A percentile compares a stretch with the other conserved stretches of the same genome.
These are phyloP conservation scores for Virgularia gustaviana DNA, from an alignment of 92 coral and sea anemone species.

Conservation along the genomic window DNA sequence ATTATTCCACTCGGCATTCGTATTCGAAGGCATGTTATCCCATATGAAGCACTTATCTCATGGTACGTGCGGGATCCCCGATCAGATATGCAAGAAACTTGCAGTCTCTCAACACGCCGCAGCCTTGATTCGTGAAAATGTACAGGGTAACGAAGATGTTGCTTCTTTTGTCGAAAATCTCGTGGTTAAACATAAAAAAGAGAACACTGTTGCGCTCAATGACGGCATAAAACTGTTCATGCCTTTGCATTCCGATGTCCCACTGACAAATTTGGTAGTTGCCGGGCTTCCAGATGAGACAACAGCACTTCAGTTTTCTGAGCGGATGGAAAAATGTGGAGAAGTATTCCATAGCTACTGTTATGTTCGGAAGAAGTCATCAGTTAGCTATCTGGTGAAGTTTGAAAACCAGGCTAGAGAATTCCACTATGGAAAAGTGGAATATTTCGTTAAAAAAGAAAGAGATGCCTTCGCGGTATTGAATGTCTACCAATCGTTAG, in stretches of 20 bases:
- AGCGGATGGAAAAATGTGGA: slow-evolving; percentile 30
- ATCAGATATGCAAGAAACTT: slow-evolving; percentile 56
- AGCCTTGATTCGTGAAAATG: slow-evolving; percentile 12
- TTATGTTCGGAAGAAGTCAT: slow-evolving; percentile 45
- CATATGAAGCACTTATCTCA: slow-evolving; percentile 64
- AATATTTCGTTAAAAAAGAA: slow-evolving; percentile 48
- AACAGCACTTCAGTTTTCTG: not conserved
- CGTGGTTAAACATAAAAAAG: slow-evolving; percentile 3
- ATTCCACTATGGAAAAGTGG: slow-evolving; percentile 51
- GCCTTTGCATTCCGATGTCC: slow-evolving; percentile 39
- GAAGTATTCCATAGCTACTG: slow-evolving; percentile 56
- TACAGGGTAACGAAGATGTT: slow-evolving; percentile 42
- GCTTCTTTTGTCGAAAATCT: slow-evolving; percentile 38
- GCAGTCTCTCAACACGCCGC: slow-evolving; percentile 59
- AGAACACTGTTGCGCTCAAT: slow-evolving; percentile 37
- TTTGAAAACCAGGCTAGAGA: slow-evolving; percentile 7
- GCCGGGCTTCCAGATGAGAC: slow-evolving; percentile 39
- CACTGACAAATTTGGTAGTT: slow-evolving; percentile 23
- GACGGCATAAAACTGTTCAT: slow-evolving; percentile 42
- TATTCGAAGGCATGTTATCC: slow-evolving; percentile 67
- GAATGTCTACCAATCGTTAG: slow-evolving; percentile 29
- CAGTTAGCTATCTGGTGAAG: slow-evolving; percentile 58
- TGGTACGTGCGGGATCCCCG: slow-evolving; percentile 66
- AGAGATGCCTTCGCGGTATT: slow-evolving; percentile 51
- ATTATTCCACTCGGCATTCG: slow-evolving; percentile 61